Evolutionary conservation across 2,113 vertebrate genomes (phyloP).

Genomic region (Herpetotheres cachinnans): DNA sequence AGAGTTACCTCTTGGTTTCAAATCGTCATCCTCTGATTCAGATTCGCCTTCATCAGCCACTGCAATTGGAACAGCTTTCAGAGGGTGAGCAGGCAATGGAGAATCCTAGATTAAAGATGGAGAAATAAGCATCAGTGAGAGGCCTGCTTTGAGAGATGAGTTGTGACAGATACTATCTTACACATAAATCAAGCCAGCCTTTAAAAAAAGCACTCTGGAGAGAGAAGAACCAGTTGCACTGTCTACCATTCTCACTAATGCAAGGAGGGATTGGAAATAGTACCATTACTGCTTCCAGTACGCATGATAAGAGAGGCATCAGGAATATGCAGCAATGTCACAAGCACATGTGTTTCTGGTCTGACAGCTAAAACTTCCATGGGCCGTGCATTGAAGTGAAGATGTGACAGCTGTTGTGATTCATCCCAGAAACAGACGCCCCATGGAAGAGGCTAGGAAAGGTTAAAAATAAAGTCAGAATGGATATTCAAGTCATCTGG

Average conservation of each 20-base stretch:
- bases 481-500: neutral
- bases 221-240: neutral
- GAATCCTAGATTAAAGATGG: conserved; percentile 74
- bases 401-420: neutral
- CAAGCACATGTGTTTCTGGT: neutral
- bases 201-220: neutral
- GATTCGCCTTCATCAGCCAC: conserved; percentile 95
- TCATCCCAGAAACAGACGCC: neutral
- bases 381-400: neutral
- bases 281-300: neutral
- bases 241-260: neutral
- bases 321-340: neutral
- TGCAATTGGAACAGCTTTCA: conserved; percentile 91
- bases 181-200: neutral
- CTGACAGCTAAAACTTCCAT: neutral
- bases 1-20: conserved; percentile 91
- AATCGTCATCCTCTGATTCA: conserved; percentile 94
- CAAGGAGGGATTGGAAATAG: neutral
- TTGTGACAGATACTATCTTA: neutral
- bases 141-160: neutral
- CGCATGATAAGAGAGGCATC: neutral
- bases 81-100: conserved; percentile 70
- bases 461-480: neutral
- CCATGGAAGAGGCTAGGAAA: neutral
- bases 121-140: neutral